Evolutionary conservation across 2,888 invertebrate species (phyloP), one percentile per base, ranked within the genome.

Genomic region (Ophion ventricosus): DNA sequence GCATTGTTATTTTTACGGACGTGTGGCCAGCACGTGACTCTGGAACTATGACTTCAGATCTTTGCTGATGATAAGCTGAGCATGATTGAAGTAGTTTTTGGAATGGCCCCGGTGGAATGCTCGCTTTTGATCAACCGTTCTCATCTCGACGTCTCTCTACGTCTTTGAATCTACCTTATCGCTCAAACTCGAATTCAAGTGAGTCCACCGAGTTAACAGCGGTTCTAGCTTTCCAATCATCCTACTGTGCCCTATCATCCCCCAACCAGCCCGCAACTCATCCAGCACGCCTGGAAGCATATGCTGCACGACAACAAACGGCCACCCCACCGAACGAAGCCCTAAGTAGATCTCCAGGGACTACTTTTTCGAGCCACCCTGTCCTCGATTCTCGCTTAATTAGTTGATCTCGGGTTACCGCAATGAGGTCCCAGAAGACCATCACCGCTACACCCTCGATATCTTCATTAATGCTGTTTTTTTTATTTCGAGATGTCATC

Each of bases 291-390:
- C 57, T 61, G 73, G 78, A 85, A 77, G 70, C 70, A 90, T 90
- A 89, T 90, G 90, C 88, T 82, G 56, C 35, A 69, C 80, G 84
- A 88, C 88, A 82, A 86, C 84, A 83, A 80, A 72, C 82, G 83
- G 86, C 73, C 82, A 76, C 85, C 84, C 86, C 86, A 81, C 87
- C 83, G 88, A 89, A 91, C 87, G 87, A 88, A 89, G 88, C 86
- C 85, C 90, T 82, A 87, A 89, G 78, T 87, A 85, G 85, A 85
- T 83, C 90, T 88, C 87, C 72, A 49, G 87, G 89, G 88, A 90
- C 78, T 49, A 56, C 61, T 78, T 78, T 78, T 63, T 66, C 67
- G 49, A 57, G 57, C 63, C 73, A 79, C 80, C 74, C 86, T 80
- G 80, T 77, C 84, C 75, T 73, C 69, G 69, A 69, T 63, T 80